Conservation (phyloP, 2,797 vertebrate species). For the Molossus alvarezi region DNA sequence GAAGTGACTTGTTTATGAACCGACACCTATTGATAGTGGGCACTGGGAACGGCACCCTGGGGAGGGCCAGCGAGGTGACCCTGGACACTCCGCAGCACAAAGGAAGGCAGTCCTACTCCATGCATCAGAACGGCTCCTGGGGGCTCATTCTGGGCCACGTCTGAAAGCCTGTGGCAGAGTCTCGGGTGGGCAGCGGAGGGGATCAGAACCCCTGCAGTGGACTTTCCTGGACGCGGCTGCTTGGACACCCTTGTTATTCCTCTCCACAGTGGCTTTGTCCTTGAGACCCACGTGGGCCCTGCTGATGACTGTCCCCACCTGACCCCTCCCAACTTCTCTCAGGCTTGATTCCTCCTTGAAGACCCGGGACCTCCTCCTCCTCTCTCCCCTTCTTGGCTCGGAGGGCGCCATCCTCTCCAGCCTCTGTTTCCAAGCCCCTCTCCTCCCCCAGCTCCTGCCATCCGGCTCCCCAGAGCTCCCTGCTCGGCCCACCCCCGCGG, state of each 20-base stretch:
- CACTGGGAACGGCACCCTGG: accelerated
- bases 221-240: too few relatives aligned
- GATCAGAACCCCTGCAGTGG: too few relatives aligned
- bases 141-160: accelerated
- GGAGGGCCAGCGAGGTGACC: too few relatives aligned
- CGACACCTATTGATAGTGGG: accelerated
- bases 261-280: too few relatives aligned
- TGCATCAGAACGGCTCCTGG: accelerated
- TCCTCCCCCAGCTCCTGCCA: too few relatives aligned
- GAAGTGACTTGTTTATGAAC: accelerated
- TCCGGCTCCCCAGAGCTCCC: not conserved
- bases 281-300: not conserved
- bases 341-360: not conserved
- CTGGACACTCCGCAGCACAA: not conserved
- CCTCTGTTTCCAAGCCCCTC: not conserved
- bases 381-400: accelerated
- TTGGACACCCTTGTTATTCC: not conserved
- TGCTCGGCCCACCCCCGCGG: not conserved
- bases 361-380: too few relatives aligned
- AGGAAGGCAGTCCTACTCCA: not conserved
- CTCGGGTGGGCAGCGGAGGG: accelerated
- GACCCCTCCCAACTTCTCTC: too few relatives aligned
- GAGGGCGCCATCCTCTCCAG: accelerated
- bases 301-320: accelerated
- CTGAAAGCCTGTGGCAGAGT: accelerated